Evolutionary conservation across 2,113 vertebrate species (phyloP).

Genomic region (Balaenoptera acutorostrata): DNA sequence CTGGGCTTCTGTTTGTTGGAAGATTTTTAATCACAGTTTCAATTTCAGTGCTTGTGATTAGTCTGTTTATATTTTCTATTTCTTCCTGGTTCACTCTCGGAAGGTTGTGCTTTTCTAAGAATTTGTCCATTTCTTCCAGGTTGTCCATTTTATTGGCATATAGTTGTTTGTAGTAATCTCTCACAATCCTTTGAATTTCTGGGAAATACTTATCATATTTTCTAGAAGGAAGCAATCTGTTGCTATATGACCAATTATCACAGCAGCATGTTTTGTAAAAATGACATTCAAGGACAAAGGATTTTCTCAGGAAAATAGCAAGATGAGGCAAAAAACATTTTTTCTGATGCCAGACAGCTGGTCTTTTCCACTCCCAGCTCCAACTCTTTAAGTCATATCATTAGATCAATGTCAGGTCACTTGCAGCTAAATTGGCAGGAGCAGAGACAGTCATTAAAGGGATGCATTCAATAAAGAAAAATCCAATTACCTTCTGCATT

Average conservation of each 20-base stretch:
- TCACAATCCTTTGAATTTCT: slow-evolving; percentile 16
- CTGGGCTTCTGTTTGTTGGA: too few relatives aligned
- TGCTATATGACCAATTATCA: slow-evolving; percentile 66
- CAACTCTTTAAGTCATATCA: slow-evolving; percentile 74
- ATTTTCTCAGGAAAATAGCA: slow-evolving; percentile 70
- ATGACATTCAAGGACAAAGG: slow-evolving; percentile 60
- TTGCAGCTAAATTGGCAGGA: slow-evolving; percentile 79
- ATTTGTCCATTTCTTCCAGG: too few relatives aligned
- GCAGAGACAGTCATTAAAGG: slow-evolving; percentile 79
- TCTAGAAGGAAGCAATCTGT: slow-evolving; percentile 60
- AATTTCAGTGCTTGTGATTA: too few relatives aligned
- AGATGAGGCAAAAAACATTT: slow-evolving; percentile 40
- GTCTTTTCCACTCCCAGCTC: slow-evolving; percentile 64
- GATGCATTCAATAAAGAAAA: slow-evolving; percentile 80
- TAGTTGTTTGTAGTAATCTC: too few relatives aligned
- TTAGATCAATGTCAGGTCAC: slow-evolving; percentile 80
- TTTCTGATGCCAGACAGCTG: slow-evolving; percentile 62
- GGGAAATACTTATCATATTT: slow-evolving; percentile 65
- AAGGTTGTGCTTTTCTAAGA: too few relatives aligned
- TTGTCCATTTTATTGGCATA: too few relatives aligned
- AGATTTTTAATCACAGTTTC: too few relatives aligned
- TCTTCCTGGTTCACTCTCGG: too few relatives aligned
- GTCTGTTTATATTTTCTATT: too few relatives aligned
- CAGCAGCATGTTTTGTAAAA: slow-evolving; percentile 60
- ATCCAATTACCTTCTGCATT: slow-evolving; percentile 84